Percentiles rank a stretch among this genome's conserved stretches.
Conservation (phyloP, 2,797 vertebrate species). For the Lophius americanus region DNA sequence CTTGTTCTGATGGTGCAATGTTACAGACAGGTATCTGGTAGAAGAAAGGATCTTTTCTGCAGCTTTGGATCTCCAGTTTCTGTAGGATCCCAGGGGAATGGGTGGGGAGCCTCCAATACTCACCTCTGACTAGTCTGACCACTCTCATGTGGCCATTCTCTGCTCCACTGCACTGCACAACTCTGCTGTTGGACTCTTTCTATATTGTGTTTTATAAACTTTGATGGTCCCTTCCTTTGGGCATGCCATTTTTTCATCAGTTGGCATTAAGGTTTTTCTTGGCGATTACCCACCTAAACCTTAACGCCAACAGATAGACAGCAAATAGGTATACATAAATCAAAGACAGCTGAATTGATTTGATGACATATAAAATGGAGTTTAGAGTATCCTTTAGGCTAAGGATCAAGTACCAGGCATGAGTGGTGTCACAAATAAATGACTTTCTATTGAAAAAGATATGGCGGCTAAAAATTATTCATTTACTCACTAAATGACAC, state of each 20-base stretch:
- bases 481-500: slow-evolving; percentile 70
- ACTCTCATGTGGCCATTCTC: slow-evolving; percentile 70
- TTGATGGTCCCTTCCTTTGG: slow-evolving; percentile 54
- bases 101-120: slow-evolving; percentile 69
- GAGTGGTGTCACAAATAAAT: slow-evolving; percentile 5
- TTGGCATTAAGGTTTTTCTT: slow-evolving; percentile 40
- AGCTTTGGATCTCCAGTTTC: slow-evolving; percentile 82
- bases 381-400: slow-evolving; percentile 10
- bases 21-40: slow-evolving; percentile 85
- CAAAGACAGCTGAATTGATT: slow-evolving; percentile 16
- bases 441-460: slow-evolving; percentile 8
- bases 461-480: slow-evolving; percentile 60
- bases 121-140: slow-evolving; percentile 78
- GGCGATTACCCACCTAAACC: slow-evolving; percentile 36
- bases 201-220: slow-evolving; percentile 61
- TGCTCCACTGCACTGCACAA: slow-evolving; percentile 52
- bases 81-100: slow-evolving; percentile 73
- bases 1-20: slow-evolving; percentile 71
- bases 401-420: background rate
- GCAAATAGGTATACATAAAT: slow-evolving; percentile 25
- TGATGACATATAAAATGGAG: slow-evolving; percentile 10
- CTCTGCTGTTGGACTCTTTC: slow-evolving; percentile 52
- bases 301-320: slow-evolving; percentile 14
- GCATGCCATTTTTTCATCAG: slow-evolving; percentile 26
- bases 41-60: slow-evolving; percentile 85